Percentiles rank a stretch among this genome's conserved stretches.
These are phyloP conservation scores for Tetramorium simillimum DNA, from an alignment of 1,140 invertebrate genomes.

Conservation along the genomic window DNA sequence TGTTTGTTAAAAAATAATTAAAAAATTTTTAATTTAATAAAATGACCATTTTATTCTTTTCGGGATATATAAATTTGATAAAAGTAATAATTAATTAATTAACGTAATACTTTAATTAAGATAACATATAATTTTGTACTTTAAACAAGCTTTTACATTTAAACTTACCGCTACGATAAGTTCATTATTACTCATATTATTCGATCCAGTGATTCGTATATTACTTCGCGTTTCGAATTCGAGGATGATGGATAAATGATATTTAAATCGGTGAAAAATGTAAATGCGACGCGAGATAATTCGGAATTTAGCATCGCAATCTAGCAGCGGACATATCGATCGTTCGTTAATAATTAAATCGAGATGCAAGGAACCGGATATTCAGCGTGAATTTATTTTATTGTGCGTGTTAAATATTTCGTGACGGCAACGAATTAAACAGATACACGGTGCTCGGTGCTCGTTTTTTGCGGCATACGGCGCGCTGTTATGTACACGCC, in stretches of 20 bases:
- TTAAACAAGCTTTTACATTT: background rate
- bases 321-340: background rate
- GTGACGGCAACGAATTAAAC: background rate
- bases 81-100: background rate
- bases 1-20: background rate
- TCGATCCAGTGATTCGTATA: background rate
- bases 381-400: conserved; percentile 4
- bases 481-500: background rate
- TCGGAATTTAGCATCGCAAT: background rate
- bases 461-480: background rate
- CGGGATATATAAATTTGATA: background rate
- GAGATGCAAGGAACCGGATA: background rate
- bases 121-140: background rate
- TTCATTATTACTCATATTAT: background rate
- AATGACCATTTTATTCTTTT: background rate
- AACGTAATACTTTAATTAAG: background rate
- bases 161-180: background rate
- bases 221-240: background rate
- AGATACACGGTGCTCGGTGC: background rate
- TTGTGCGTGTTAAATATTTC: conserved; percentile 16
- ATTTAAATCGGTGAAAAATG: conserved; percentile 2
- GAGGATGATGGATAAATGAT: background rate
- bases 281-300: background rate
- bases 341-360: conserved; percentile 4
- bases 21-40: background rate